phyloP scores from a whole-genome alignment of 1,140 invertebrate species.

The Habropoda laboriosa region DNA sequence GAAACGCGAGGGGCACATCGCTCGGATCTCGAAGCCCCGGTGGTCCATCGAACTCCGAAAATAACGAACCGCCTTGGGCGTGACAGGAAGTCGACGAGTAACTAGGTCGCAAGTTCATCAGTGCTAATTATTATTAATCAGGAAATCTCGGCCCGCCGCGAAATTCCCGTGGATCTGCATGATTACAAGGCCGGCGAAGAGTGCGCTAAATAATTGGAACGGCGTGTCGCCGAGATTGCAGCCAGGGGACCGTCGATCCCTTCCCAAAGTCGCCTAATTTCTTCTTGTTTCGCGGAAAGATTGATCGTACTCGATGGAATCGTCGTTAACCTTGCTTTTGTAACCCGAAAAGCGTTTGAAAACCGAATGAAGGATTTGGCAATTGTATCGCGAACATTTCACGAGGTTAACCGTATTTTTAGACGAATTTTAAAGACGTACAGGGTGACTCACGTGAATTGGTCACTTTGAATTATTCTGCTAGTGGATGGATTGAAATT shows the following conservation, averaged over 20 bases:
- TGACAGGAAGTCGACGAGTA: conserved; percentile 46
- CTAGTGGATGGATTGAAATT: no score
- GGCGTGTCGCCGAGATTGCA: neutral
- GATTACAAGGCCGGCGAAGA: conserved; percentile 1
- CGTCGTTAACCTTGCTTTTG: neutral
- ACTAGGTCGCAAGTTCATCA: conserved; percentile 79
- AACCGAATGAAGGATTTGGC: no score
- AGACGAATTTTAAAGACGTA: no score
- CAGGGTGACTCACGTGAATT: no score
- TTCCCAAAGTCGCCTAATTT: no score
- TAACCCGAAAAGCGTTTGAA: no score
- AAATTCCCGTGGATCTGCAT: conserved; percentile 25
- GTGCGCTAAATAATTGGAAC: conserved; percentile 15
- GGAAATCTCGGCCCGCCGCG: conserved; percentile 15
- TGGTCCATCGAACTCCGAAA: conserved; percentile 41
- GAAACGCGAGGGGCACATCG: neutral
- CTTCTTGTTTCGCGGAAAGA: neutral
- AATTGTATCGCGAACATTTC: no score
- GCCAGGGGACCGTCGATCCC: no score
- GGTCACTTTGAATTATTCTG: no score
- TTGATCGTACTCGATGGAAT: neutral
- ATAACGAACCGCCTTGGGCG: conserved; percentile 47
- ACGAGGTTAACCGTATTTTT: no score
- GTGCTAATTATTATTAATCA: conserved; percentile 69
- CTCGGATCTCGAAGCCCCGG: neutral